These are phyloP conservation scores for Acanthosepion lycidas DNA, from an alignment of 2,888 invertebrate genomes.

Conservation along the genomic window DNA sequence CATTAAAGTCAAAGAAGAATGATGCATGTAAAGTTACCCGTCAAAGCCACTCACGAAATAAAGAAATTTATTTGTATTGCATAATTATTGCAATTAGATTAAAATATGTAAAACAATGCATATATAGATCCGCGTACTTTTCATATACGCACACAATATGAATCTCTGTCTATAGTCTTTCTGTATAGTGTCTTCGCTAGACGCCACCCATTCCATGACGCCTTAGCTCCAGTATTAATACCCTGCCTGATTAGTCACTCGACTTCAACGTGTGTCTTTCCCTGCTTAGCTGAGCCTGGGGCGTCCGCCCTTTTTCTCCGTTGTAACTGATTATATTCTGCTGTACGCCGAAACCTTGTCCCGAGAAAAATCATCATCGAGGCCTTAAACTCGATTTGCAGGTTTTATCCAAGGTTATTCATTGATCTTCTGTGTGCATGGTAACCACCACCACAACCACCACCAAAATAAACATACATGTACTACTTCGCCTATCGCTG, in stretches of 20 bases:
- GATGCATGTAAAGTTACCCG: too few relatives aligned
- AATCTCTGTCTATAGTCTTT: neutral
- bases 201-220: neutral
- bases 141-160: neutral
- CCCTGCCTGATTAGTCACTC: neutral
- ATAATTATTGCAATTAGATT: too few relatives aligned
- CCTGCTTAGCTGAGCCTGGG: neutral
- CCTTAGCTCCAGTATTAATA: neutral
- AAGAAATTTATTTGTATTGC: too few relatives aligned
- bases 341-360: neutral
- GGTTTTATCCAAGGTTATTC: neutral
- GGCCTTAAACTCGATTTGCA: neutral
- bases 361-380: neutral
- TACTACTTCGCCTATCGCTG: too few relatives aligned
- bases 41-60: too few relatives aligned
- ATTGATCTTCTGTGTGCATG: neutral
- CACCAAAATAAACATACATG: too few relatives aligned
- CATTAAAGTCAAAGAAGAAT: too few relatives aligned
- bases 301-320: neutral
- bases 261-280: neutral
- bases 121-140: neutral
- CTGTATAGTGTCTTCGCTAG: neutral
- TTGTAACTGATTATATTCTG: neutral
- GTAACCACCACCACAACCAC: too few relatives aligned
- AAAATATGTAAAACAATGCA: too few relatives aligned